A percentile compares a stretch with the other conserved stretches of the same genome.
Conservation (phyloP, 92 coral and sea anemone genomes). For the Metridium senile region DNA sequence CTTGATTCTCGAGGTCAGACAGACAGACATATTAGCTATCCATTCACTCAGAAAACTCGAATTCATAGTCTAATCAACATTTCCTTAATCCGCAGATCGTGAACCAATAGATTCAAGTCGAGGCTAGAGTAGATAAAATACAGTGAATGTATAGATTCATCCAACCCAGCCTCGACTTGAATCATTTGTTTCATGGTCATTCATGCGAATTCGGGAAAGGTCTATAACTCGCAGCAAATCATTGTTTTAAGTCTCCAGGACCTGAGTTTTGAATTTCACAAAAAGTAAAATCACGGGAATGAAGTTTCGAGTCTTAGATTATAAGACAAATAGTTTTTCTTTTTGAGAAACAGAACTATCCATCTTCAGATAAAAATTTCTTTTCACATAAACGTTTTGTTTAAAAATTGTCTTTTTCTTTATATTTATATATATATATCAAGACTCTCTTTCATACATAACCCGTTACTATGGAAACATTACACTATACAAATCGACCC, state of each 20-base stretch:
- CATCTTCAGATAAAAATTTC: neutral
- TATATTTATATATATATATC: neutral
- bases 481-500: conserved; percentile 4
- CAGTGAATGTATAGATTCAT: no score
- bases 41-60: no score
- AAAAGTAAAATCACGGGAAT: neutral
- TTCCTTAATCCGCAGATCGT: no score
- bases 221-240: neutral
- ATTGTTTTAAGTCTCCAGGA: neutral
- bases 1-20: no score
- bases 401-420: neutral
- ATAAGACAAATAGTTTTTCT: neutral
- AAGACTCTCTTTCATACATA: neutral
- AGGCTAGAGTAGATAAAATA: no score
- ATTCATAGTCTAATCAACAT: no score
- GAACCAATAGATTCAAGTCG: no score
- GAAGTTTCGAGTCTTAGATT: neutral
- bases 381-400: conserved; percentile 6
- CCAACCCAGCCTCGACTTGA: no score
- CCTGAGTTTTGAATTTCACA: neutral
- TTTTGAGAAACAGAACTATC: neutral
- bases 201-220: no score
- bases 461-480: conserved; percentile 4
- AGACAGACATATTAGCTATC: no score
- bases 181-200: no score